Conservation (phyloP, 2,888 invertebrate species). For the Agriopis aurantiaria region DNA sequence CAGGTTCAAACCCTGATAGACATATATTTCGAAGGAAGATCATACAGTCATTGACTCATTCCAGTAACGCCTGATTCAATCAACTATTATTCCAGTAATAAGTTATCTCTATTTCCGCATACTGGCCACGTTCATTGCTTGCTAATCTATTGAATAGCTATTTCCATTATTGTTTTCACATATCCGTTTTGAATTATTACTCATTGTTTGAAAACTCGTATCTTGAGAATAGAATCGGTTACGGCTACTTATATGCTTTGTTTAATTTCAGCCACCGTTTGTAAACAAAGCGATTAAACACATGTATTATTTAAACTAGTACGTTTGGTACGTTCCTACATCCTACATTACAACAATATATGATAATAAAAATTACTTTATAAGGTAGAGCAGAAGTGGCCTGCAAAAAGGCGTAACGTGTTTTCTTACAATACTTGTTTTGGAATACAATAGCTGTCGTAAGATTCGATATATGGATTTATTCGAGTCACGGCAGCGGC, state of each 20-base stretch:
- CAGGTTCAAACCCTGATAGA: too few species aligned
- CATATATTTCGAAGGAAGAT: not conserved
- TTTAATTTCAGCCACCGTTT: conserved; percentile 14
- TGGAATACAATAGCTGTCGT: conserved; percentile 70
- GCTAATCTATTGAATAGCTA: conserved; percentile 21
- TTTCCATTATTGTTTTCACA: conserved; percentile 29
- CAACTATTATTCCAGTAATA: not conserved
- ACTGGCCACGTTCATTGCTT: conserved; percentile 17
- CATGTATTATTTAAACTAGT: not conserved
- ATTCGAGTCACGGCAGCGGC: conserved; percentile 71
- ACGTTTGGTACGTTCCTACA: not conserved
- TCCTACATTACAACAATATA: not conserved
- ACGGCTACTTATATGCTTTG: conserved; percentile 7
- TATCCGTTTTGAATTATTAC: conserved; percentile 28
- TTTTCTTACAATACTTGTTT: conserved; percentile 62
- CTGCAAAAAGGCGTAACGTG: conserved; percentile 21
- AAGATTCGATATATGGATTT: conserved; percentile 61
- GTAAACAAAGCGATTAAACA: conserved; percentile 22
- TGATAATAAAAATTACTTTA: conserved; percentile 16
- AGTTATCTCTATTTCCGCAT: conserved; percentile 1
- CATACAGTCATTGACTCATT: not conserved
- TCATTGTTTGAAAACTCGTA: conserved; percentile 28
- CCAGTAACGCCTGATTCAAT: too few species aligned
- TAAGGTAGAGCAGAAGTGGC: conserved; percentile 5
- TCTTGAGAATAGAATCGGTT: conserved; percentile 27